Evolutionary conservation across 2,797 vertebrate species (phyloP).

Genomic region (Brachyalestes nurse): DNA sequence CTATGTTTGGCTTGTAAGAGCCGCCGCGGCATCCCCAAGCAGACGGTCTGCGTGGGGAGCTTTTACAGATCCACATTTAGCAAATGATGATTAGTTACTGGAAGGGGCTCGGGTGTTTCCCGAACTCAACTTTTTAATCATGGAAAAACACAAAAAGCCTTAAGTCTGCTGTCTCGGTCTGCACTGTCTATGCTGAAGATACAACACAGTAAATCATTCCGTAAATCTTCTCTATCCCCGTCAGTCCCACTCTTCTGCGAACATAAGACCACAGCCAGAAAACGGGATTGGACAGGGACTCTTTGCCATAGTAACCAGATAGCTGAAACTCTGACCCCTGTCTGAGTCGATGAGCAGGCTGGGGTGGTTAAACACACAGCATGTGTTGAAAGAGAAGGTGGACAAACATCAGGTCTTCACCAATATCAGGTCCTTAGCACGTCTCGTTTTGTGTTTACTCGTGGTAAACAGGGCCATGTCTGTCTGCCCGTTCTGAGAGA

Average conservation of each 20-base stretch:
- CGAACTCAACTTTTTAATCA: not conserved
- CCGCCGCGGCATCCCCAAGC: not conserved
- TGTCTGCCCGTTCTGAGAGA: no score
- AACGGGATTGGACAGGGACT: not conserved
- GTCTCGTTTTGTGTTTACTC: not conserved
- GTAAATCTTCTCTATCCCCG: not conserved
- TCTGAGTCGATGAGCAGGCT: conserved; percentile 10
- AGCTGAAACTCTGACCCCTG: conserved; percentile 29
- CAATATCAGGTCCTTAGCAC: not conserved
- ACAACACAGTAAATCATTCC: not conserved
- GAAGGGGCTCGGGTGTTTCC: conserved; percentile 7
- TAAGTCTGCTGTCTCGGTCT: not conserved
- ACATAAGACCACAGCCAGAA: not conserved
- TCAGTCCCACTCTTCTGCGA: conserved; percentile 1
- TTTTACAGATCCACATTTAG: conserved; percentile 23
- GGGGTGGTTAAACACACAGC: conserved; percentile 19
- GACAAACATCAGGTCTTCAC: conserved; percentile 3
- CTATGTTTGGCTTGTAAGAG: conserved; percentile 16
- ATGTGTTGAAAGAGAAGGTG: conserved; percentile 15
- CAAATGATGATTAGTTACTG: conserved; percentile 33
- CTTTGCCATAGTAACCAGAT: conserved; percentile 35
- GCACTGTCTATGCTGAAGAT: not conserved
- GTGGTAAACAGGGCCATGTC: not conserved
- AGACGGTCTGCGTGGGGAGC: conserved; percentile 28
- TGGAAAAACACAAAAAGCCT: not conserved